These are phyloP conservation scores for Leguminivora glycinivorella DNA, from an alignment of 1,140 invertebrate species.

Conservation along the genomic window DNA sequence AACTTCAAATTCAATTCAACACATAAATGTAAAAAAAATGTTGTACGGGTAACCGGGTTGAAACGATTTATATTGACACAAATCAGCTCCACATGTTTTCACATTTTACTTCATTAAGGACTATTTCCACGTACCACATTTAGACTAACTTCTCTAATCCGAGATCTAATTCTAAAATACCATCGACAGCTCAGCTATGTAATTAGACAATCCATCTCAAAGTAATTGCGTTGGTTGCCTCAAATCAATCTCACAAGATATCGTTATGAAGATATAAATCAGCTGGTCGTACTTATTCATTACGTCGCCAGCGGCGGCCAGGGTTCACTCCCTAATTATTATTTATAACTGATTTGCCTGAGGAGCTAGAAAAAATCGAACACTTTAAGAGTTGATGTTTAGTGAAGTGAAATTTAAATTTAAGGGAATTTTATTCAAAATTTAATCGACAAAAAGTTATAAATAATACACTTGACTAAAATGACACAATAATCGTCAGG, in stretches of 20 bases:
- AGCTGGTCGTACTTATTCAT: slow-evolving; percentile 54
- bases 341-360: slow-evolving; percentile 53
- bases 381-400: slow-evolving; percentile 39
- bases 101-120: too few species aligned
- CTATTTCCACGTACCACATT: too few species aligned
- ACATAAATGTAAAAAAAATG: too few species aligned
- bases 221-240: neutral
- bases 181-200: neutral
- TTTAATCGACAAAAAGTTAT: too few species aligned
- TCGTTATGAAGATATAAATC: slow-evolving; percentile 60
- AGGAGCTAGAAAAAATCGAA: slow-evolving; percentile 46
- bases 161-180: too few species aligned
- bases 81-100: too few species aligned
- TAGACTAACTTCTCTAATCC: too few species aligned
- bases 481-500: too few species aligned
- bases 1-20: too few species aligned
- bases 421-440: neutral
- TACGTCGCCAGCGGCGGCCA: slow-evolving; percentile 50
- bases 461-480: too few species aligned
- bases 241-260: slow-evolving; percentile 20
- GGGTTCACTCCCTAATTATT: slow-evolving; percentile 66
- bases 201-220: neutral
- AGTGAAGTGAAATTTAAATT: slow-evolving; percentile 6
- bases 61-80: too few species aligned
- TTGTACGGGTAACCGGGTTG: too few species aligned